Percentiles rank a stretch among this genome's conserved stretches.
These are phyloP conservation scores for Hippocampus kuda DNA, from an alignment of 2,797 vertebrate genomes.

Conservation along the genomic window DNA sequence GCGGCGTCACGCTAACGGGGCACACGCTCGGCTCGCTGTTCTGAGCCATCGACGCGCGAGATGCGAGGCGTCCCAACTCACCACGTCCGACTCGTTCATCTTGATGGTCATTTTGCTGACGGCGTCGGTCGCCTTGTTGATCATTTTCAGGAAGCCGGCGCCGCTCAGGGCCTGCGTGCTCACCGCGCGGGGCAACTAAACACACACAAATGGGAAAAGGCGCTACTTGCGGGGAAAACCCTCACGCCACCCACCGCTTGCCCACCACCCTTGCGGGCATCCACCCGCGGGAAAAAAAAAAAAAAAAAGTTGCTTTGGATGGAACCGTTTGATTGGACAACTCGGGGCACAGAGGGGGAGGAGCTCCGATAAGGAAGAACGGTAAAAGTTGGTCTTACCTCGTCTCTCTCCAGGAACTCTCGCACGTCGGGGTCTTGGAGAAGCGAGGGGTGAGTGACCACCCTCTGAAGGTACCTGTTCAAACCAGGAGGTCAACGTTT, in stretches of 20 bases:
- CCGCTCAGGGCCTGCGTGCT: conserved; percentile 88
- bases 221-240: too few species aligned
- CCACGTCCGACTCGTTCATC: conserved; percentile 95
- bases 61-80: conserved; percentile 59
- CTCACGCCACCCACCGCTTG: too few species aligned
- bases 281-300: too few species aligned
- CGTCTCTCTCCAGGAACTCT: conserved; percentile 96
- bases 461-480: conserved; percentile 83
- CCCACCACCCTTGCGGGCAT: too few species aligned
- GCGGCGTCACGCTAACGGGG: background rate
- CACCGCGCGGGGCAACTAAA: conserved; percentile 84
- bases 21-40: too few species aligned
- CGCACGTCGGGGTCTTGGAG: conserved; percentile 91
- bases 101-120: conserved; percentile 99
- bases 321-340: background rate
- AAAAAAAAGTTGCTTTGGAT: background rate
- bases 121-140: conserved; percentile 91
- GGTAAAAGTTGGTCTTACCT: conserved; percentile 62
- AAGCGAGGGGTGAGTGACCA: conserved; percentile 86
- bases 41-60: too few species aligned
- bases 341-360: too few species aligned
- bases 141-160: conserved; percentile 95
- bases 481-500: background rate
- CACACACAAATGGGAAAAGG: background rate
- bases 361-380: background rate